Evolutionary conservation across 92 coral and sea anemone species (phyloP).

Genomic region (Micromussa lordhowensis): DNA sequence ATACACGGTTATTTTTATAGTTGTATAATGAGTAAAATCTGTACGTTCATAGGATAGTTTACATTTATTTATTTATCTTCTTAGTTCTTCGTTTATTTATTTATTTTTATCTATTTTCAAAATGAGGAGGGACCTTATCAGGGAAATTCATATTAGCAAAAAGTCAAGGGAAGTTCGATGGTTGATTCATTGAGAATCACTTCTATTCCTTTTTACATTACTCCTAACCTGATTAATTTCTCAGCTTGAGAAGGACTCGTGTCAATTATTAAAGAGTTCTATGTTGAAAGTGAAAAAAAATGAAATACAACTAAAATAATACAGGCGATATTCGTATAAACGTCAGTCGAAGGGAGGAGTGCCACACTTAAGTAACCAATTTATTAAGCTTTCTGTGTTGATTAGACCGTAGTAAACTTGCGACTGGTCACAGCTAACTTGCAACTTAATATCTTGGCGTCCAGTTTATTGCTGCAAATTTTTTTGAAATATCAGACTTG

Average conservation of each 20-base stretch:
- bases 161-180: neutral
- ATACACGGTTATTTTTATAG: neutral
- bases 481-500: conserved; percentile 3
- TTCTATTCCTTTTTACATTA: neutral
- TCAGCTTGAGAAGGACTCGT: neutral
- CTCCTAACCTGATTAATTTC: neutral
- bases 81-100: neutral
- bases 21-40: neutral
- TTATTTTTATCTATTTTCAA: neutral
- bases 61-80: neutral
- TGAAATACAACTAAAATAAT: neutral
- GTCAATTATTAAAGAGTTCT: neutral
- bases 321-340: neutral
- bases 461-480: neutral
- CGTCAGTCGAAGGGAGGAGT: no score
- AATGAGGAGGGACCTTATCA: neutral
- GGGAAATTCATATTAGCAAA: neutral
- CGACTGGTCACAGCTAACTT: neutral
- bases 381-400: neutral
- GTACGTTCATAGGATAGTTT: neutral
- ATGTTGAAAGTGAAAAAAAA: neutral
- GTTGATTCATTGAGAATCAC: neutral
- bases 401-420: neutral
- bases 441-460: conserved; percentile 1
- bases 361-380: neutral